These are phyloP conservation scores for Drosophila serrata DNA, from an alignment of 1,140 invertebrate species.

Conservation along the genomic window DNA sequence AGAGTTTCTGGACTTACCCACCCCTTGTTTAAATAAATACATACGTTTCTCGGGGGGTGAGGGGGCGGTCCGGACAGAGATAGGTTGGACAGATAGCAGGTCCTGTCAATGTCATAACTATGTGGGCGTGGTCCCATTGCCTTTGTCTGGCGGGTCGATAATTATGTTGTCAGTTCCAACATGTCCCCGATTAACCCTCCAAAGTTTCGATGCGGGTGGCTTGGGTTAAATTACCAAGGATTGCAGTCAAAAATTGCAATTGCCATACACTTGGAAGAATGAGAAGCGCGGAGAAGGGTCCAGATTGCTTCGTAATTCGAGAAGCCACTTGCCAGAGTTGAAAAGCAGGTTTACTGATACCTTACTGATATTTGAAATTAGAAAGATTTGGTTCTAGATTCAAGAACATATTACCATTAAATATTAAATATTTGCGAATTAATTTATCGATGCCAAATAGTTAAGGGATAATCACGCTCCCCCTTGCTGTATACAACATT, in stretches of 20 bases:
- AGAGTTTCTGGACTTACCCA: constrained; percentile 40
- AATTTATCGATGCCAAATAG: background rate
- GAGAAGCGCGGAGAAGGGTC: constrained; percentile 12
- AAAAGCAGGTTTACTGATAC: background rate
- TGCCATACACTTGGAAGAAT: constrained; percentile 5
- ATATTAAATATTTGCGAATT: background rate
- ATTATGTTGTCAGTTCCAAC: constrained; percentile 79
- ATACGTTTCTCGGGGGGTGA: background rate
- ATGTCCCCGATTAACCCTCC: constrained; percentile 50
- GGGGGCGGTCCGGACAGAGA: constrained; percentile 1
- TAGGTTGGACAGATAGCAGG: constrained; percentile 24
- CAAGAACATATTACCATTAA: background rate
- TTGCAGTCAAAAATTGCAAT: constrained; percentile 13
- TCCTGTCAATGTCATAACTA: constrained; percentile 78
- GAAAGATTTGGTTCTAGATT: no score
- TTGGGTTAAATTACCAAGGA: constrained; percentile 27
- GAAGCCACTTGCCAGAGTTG: background rate
- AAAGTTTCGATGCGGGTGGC: constrained; percentile 36
- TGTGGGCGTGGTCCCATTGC: constrained; percentile 63
- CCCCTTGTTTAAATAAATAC: constrained; percentile 24
- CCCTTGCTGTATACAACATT: background rate
- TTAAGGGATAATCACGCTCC: background rate
- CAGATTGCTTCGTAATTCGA: background rate
- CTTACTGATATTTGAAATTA: background rate
- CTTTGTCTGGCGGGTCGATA: constrained; percentile 62